phyloP scores from a whole-genome alignment of 2,888 invertebrate species.

The Thymelicus acteon region DNA sequence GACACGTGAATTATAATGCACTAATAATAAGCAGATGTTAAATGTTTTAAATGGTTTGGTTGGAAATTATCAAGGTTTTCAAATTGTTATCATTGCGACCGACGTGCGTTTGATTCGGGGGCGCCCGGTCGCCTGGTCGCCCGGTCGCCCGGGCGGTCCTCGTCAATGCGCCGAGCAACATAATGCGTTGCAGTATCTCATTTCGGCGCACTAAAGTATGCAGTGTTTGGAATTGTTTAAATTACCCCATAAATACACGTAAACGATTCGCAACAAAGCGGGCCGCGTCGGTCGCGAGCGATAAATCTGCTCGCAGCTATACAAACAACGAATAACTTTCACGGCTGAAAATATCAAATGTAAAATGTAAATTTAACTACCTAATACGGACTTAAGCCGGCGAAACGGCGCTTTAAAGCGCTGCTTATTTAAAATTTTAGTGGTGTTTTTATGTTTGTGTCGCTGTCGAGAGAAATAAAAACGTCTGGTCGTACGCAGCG shows the following conservation, averaged over 20 bases:
- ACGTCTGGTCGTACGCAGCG: slow-evolving; percentile 66
- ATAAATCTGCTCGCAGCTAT: slow-evolving; percentile 70
- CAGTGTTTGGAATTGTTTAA: slow-evolving; percentile 69
- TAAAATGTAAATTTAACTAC: slow-evolving; percentile 83
- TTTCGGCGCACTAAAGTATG: slow-evolving; percentile 68
- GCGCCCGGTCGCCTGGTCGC: background rate
- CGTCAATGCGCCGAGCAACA: slow-evolving; percentile 41
- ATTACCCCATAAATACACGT: slow-evolving; percentile 77
- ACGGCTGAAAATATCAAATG: slow-evolving; percentile 82
- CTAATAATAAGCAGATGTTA: too few relatives aligned
- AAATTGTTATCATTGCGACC: too few relatives aligned
- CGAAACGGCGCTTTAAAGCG: slow-evolving; percentile 72
- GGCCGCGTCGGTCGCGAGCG: slow-evolving; percentile 61
- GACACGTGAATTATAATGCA: too few relatives aligned
- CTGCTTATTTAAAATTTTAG: slow-evolving; percentile 78
- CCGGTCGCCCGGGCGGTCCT: slow-evolving; percentile 10
- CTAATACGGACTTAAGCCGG: slow-evolving; percentile 76
- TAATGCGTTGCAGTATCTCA: slow-evolving; percentile 38
- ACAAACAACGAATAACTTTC: slow-evolving; percentile 74
- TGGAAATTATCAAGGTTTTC: too few relatives aligned
- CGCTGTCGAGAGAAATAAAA: slow-evolving; percentile 75
- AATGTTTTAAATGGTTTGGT: too few relatives aligned
- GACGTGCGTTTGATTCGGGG: too few relatives aligned
- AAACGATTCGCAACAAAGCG: slow-evolving; percentile 72
- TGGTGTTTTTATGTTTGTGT: slow-evolving; percentile 79